These are phyloP conservation scores for Pocota personata DNA, from an alignment of 2,888 invertebrate species.

Conservation along the genomic window DNA sequence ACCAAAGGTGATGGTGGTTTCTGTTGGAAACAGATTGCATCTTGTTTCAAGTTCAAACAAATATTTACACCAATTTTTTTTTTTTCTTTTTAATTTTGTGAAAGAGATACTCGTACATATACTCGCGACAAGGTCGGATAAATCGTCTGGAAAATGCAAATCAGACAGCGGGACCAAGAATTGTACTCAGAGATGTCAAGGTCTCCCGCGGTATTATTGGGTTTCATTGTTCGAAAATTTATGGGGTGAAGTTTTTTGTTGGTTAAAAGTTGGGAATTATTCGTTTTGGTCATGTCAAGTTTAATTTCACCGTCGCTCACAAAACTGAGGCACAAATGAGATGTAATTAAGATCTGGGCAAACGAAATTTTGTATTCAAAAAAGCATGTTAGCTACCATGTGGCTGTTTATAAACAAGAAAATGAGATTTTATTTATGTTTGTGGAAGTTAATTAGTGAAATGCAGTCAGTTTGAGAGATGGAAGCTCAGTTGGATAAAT, in stretches of 20 bases:
- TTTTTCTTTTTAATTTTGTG: not conserved
- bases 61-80: not conserved
- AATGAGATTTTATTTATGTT: not conserved
- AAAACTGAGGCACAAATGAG: conserved; percentile 34
- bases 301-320: conserved; percentile 15
- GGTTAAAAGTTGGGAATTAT: conserved; percentile 20
- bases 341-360: conserved; percentile 45
- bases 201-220: not conserved
- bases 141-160: conserved; percentile 34
- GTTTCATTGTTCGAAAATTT: conserved; percentile 29
- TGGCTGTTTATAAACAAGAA: not conserved
- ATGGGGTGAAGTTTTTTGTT: conserved; percentile 15
- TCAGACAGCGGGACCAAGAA: conserved; percentile 25
- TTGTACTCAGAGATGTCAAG: conserved; percentile 36
- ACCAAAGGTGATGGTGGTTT: too few species aligned
- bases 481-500: too few species aligned
- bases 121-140: conserved; percentile 18
- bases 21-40: not conserved
- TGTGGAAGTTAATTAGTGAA: not conserved
- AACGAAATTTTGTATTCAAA: not conserved
- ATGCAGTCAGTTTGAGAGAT: not conserved
- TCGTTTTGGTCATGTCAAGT: conserved; percentile 9
- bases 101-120: not conserved
- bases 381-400: not conserved
- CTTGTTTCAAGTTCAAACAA: not conserved